These are phyloP conservation scores for Agelastica alni DNA, from an alignment of 2,888 invertebrate species.

Conservation along the genomic window DNA sequence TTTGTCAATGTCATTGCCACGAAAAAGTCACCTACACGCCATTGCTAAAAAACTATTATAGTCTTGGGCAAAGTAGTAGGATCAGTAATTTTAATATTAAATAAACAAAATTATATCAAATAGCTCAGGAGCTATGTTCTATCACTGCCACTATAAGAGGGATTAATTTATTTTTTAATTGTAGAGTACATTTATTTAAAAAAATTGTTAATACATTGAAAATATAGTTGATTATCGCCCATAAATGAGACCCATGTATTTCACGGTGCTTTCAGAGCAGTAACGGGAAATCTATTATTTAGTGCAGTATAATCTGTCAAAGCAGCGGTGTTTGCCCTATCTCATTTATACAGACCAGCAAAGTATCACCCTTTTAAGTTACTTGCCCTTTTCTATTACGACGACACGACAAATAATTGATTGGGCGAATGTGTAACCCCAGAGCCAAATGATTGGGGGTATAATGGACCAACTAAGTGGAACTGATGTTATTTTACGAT, in stretches of 20 bases:
- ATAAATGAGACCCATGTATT: constrained; percentile 30
- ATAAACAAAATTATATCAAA: no score
- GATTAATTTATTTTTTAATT: no score
- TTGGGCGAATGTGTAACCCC: constrained; percentile 37
- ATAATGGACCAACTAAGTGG: constrained; percentile 46
- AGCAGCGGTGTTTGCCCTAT: constrained; percentile 50
- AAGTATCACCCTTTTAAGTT: constrained; percentile 22
- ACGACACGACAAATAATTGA: constrained; percentile 30
- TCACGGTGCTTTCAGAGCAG: constrained; percentile 27
- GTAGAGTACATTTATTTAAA: no score
- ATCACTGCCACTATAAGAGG: no score
- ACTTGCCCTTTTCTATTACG: constrained; percentile 4
- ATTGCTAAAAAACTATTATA: no score
- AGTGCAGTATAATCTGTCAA: constrained; percentile 52
- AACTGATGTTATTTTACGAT: constrained; percentile 44
- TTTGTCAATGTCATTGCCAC: no score
- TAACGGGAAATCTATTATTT: constrained; percentile 50
- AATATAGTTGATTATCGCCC: no score
- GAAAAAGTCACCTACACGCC: no score
- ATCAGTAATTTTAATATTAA: no score
- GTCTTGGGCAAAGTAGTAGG: no score
- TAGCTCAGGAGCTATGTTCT: no score
- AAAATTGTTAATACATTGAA: no score
- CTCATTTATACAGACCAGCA: constrained; percentile 46
- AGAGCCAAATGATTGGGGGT: constrained; percentile 46